phyloP scores from a whole-genome alignment of 2,113 vertebrate species.

The Cyphomyrus discorhynchus region DNA sequence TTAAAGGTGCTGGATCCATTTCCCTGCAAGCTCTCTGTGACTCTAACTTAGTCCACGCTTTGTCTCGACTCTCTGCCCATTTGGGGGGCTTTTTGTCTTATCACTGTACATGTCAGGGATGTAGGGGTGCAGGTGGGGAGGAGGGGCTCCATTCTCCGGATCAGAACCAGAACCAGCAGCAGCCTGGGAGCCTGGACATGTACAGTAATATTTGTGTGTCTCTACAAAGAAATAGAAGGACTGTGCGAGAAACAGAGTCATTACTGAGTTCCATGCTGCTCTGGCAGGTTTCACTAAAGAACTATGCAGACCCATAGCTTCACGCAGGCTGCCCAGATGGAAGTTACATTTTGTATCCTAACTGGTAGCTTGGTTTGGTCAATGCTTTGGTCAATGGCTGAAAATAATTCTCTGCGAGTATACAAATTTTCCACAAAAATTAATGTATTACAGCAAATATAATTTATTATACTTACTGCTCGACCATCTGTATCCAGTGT shows the following conservation, averaged over 20 bases:
- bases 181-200: background rate
- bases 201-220: background rate
- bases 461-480: background rate
- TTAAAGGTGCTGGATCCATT: conserved; percentile 11
- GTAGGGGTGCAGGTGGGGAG: background rate
- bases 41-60: background rate
- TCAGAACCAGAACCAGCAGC: background rate
- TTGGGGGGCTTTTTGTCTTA: background rate
- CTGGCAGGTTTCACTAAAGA: background rate
- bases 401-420: background rate
- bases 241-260: background rate
- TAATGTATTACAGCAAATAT: background rate
- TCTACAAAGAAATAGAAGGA: background rate
- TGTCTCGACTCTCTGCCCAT: conserved; percentile 8
- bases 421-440: background rate
- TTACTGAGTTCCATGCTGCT: background rate
- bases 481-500: background rate
- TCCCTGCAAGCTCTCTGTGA: background rate
- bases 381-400: background rate
- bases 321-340: background rate
- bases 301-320: background rate
- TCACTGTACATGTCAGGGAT: background rate
- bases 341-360: background rate
- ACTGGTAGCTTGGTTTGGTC: background rate
- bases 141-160: background rate